Evolutionary conservation across 1,140 invertebrate genomes (phyloP), one percentile per base, ranked within the genome.

Genomic region (Lucilia sericata): DNA sequence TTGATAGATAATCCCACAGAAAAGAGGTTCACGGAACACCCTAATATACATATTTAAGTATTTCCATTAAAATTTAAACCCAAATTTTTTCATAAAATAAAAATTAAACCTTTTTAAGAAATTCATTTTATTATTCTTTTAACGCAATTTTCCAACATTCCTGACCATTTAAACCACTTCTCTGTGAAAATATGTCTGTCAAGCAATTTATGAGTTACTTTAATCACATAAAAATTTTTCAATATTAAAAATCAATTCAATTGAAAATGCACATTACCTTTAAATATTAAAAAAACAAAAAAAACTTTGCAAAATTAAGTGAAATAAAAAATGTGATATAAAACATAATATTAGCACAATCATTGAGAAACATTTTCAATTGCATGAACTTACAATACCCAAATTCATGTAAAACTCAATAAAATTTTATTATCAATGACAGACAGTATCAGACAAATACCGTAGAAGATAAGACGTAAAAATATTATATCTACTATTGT

Each of bases 401-500:
- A 70, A 70, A 70, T 70, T 70, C 65, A 70, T 70, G 65, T 70
- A 70, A 70, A 70, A 70, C 65, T 70, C 65, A 70, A 70, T 70
- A 70, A 70, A 70, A 70, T 70, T 70, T 70, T 70, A 70, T 70
- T 70, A 70, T 70, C 65, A 70, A 70, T 21, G 65, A 70, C 65
- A 70, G 21, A 70, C 65, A 70, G n/a, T 70, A 70, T 70, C 65
- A 70, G 65, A 70, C 65, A 70, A 70, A 70, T 70, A 21, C 65
- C 19, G 8, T 19, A 70, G 10, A 70, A 70, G 65, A 70, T 70
- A 70, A 70, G 55, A 60, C 10, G 65, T 19, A 21, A 25, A 70
- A 70, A 70, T 70, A 70, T 70, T 70, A 12, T 70, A 70, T 70
- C 7, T 21, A 25, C n/a, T 42, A 42, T 8, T 8, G 10, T 42